Evolutionary conservation across 1,140 invertebrate species (phyloP).

Genomic region (Tenebrio molitor): DNA sequence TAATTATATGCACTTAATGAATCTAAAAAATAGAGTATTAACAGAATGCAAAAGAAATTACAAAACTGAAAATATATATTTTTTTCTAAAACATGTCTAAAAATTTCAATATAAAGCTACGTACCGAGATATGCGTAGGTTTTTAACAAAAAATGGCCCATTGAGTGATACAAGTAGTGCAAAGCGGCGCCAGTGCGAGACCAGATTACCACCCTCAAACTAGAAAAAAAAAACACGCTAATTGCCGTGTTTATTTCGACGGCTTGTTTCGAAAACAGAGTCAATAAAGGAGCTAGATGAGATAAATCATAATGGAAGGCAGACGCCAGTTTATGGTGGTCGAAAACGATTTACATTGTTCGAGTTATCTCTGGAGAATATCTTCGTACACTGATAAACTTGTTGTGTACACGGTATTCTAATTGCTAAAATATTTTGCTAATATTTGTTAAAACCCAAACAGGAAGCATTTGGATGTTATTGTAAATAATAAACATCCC

Average conservation of each 20-base stretch:
- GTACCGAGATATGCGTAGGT: no score
- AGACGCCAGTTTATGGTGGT: constrained; percentile 34
- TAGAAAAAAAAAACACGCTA: constrained; percentile 11
- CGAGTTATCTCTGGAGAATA: constrained; percentile 27
- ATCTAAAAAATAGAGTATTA: no score
- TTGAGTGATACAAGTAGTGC: constrained; percentile 15
- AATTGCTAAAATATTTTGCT: constrained; percentile 35
- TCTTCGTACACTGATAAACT: constrained; percentile 17
- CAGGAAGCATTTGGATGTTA: constrained; percentile 16
- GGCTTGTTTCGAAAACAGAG: constrained; percentile 35
- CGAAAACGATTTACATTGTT: constrained; percentile 39
- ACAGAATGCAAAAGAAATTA: no score
- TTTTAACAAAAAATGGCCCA: no score
- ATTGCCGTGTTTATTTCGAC: constrained; percentile 37
- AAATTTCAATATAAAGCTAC: no score
- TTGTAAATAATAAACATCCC: constrained; percentile 34
- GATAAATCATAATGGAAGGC: constrained; percentile 34
- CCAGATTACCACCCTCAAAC: constrained; percentile 32
- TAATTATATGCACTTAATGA: no score
- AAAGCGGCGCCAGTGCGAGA: constrained; percentile 5
- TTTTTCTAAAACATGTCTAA: no score
- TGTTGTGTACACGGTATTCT: constrained; percentile 1
- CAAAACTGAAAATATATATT: no score
- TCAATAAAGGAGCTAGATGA: constrained; percentile 32
- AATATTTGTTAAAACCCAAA: constrained; percentile 22